Percentiles rank a stretch among this genome's conserved stretches.
phyloP scores from a whole-genome alignment of 2,888 invertebrate species.

The Caradrina clavipalpis region DNA sequence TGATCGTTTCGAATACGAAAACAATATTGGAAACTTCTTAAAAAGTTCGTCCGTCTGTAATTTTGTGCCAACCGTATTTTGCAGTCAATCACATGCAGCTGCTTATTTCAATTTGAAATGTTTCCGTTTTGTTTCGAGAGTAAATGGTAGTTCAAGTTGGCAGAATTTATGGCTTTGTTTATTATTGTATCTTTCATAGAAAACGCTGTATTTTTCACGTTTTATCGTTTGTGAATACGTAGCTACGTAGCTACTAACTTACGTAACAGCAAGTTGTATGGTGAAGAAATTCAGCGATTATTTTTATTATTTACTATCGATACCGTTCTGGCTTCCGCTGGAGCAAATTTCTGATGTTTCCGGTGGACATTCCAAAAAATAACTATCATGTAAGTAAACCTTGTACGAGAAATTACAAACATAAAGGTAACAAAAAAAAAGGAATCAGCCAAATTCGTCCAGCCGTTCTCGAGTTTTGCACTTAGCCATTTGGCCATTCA shows the following conservation, averaged over 20 bases:
- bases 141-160: conserved; percentile 18
- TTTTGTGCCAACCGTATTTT: conserved; percentile 29
- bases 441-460: too few relatives aligned
- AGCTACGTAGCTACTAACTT: not conserved
- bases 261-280: not conserved
- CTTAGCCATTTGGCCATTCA: too few relatives aligned
- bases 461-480: too few relatives aligned
- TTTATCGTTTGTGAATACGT: conserved; percentile 38
- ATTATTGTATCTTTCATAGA: conserved; percentile 21
- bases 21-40: too few relatives aligned
- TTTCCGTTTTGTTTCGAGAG: conserved; percentile 15
- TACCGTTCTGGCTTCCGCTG: too few relatives aligned
- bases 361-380: too few relatives aligned
- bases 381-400: too few relatives aligned
- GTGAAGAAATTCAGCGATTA: not conserved
- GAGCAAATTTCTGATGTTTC: too few relatives aligned
- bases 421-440: too few relatives aligned
- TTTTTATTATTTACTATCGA: not conserved
- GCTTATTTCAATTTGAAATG: conserved; percentile 53
- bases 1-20: conserved; percentile 1
- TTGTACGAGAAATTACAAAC: too few relatives aligned
- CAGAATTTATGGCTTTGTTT: conserved; percentile 30
- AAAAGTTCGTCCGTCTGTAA: conserved; percentile 2
- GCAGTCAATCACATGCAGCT: conserved; percentile 61
- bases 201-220: conserved; percentile 13